Conservation (phyloP, 1,140 invertebrate genomes). For the Leguminivora glycinivorella region DNA sequence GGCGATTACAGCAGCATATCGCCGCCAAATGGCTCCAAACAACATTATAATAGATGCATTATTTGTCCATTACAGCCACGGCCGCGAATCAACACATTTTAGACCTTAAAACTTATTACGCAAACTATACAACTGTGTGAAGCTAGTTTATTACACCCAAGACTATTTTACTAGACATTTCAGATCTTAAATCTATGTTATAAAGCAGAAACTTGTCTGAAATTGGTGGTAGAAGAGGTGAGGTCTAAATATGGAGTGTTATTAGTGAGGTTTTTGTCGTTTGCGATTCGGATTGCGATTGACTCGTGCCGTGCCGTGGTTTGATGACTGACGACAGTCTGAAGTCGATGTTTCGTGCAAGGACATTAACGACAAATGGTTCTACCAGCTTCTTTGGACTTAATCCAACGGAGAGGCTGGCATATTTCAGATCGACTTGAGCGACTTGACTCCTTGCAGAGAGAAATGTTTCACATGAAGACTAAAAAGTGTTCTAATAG, state of each 20-base stretch:
- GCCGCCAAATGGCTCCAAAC: slow-evolving; percentile 56
- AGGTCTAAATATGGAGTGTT: slow-evolving; percentile 4
- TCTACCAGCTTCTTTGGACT: too few relatives aligned
- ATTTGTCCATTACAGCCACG: slow-evolving; percentile 63
- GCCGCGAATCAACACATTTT: background rate
- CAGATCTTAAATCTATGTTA: background rate
- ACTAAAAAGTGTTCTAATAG: too few relatives aligned
- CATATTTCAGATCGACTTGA: too few relatives aligned
- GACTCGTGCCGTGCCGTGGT: slow-evolving; percentile 7
- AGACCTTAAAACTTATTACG: background rate
- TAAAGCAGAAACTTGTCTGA: background rate
- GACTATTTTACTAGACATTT: background rate
- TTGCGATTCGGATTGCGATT: slow-evolving; percentile 16
- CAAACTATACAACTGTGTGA: background rate
- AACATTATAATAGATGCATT: slow-evolving; percentile 70
- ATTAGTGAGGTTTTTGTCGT: slow-evolving; percentile 11
- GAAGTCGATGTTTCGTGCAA: background rate
- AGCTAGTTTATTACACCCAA: slow-evolving; percentile 59
- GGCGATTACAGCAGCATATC: slow-evolving; percentile 20
- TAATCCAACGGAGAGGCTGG: too few relatives aligned
- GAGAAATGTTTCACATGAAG: too few relatives aligned
- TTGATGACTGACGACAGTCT: background rate
- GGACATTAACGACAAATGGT: too few relatives aligned
- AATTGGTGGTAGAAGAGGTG: slow-evolving; percentile 43
- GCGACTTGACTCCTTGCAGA: too few relatives aligned